Evolutionary conservation across 2,888 invertebrate genomes (phyloP), one percentile per base, ranked within the genome.

Genomic region (Bimastos eiseni): DNA sequence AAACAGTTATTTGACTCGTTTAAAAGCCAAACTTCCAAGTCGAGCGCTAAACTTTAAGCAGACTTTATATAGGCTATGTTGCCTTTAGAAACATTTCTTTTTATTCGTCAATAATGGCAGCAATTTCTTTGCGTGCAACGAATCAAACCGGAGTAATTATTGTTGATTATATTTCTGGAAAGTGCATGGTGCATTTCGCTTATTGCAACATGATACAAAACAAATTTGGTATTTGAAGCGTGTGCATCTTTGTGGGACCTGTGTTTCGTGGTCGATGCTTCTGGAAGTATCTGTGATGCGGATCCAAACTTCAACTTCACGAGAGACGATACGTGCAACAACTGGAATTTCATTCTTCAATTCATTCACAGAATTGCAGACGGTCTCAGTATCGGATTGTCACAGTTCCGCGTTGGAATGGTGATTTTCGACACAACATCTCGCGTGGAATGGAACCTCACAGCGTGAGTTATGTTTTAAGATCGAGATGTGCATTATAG

Each of bases 251-350:
- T 88, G 24, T 88, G 37, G 41, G 89, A 44, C 6, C 44, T 89
- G 3, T 6, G 6, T 15, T 89, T 41, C 21, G 24, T 41, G 33
- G 41, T 89, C 33, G 89, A 44, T 13, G 33, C 36, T 3, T 89
- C 44, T 41, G 89, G 89, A 33, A 49, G 41, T 13, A 49, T 89
- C 24, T 89, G 89, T 30, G 41, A 49, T 21, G 33, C 38, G 13
- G 91, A 91, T 86, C 89, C 89, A 13, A 34, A 41, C 21, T 91
- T 83, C 84, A n/a, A 83, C n/a, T 91, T 37, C 55, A 34, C 83
- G 30, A 38, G 86, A 37, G 91, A 91, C 37, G 37, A n/a, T 3
- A 91, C 89, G 11, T 91, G 91, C 49, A 89, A 91, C 44, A 91
- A 91, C 44, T 91, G 89, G 89, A 38, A 33, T 33, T n/a, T n/a